These are phyloP conservation scores for Spatulosminthurus flaviceps DNA, from an alignment of 2,888 invertebrate species.

Conservation along the genomic window DNA sequence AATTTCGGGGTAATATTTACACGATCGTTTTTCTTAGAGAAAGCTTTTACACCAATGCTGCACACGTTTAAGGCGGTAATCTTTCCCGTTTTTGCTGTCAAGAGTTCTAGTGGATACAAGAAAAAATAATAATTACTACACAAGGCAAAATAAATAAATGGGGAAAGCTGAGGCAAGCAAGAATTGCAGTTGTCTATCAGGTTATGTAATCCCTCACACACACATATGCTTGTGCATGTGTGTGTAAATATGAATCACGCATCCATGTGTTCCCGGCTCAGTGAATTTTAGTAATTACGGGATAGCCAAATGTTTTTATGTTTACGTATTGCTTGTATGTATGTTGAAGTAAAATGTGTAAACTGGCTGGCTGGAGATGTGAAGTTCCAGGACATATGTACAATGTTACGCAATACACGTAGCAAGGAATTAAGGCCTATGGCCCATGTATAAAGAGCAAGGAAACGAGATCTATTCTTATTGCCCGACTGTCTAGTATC, in stretches of 20 bases:
- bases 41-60: background rate
- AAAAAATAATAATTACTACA: background rate
- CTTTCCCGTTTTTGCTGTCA: constrained; percentile 2
- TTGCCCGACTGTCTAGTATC: too few species aligned
- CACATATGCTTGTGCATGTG: too few species aligned
- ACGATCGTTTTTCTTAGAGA: background rate
- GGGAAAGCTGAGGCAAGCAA: background rate
- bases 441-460: too few species aligned
- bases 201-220: background rate
- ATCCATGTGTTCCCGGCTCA: constrained; percentile 3
- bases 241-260: constrained; percentile 2
- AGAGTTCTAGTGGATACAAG: background rate
- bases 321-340: background rate
- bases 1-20: background rate
- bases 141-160: constrained; percentile 14
- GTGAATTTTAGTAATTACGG: background rate
- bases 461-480: too few species aligned
- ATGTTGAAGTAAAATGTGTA: background rate
- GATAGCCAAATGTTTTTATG: background rate
- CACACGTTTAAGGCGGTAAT: background rate
- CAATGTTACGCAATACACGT: too few species aligned
- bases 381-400: too few species aligned
- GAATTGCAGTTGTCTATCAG: constrained; percentile 8
- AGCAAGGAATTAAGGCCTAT: too few species aligned
- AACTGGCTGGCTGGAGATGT: too few species aligned